These are phyloP conservation scores for Erpobdella octoculata DNA, from an alignment of 2,888 invertebrate genomes.

Conservation along the genomic window DNA sequence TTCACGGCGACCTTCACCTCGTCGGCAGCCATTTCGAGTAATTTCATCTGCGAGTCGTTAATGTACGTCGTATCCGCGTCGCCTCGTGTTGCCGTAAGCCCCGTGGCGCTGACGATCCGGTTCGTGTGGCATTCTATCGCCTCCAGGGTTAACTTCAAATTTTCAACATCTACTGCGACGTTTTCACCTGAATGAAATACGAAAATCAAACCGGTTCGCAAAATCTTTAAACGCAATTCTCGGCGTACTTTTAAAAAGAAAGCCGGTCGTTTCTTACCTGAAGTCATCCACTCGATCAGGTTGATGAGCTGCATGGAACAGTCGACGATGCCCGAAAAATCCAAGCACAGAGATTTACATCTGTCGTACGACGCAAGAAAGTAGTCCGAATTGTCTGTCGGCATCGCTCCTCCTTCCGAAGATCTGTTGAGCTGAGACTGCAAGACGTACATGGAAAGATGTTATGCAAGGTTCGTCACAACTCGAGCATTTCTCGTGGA, in stretches of 20 bases:
- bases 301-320: conserved; percentile 12
- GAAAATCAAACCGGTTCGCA: no score
- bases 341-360: conserved; percentile 13
- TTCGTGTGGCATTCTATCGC: no score
- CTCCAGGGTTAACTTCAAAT: neutral
- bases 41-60: conserved; percentile 2
- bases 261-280: neutral
- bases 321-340: conserved; percentile 23
- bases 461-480: no score
- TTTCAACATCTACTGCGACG: neutral
- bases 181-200: neutral
- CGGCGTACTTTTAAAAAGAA: neutral
- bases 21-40: conserved; percentile 4
- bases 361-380: neutral
- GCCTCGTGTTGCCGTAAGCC: no score
- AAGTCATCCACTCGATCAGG: neutral
- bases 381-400: neutral
- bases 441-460: no score
- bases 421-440: neutral
- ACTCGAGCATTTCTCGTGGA: no score
- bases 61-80: neutral
- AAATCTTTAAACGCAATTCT: no score
- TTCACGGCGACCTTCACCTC: conserved; percentile 2
- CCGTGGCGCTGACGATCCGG: no score
- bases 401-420: neutral